These are phyloP conservation scores for Anoplophora glabripennis DNA, from an alignment of 1,140 invertebrate genomes.

Conservation along the genomic window DNA sequence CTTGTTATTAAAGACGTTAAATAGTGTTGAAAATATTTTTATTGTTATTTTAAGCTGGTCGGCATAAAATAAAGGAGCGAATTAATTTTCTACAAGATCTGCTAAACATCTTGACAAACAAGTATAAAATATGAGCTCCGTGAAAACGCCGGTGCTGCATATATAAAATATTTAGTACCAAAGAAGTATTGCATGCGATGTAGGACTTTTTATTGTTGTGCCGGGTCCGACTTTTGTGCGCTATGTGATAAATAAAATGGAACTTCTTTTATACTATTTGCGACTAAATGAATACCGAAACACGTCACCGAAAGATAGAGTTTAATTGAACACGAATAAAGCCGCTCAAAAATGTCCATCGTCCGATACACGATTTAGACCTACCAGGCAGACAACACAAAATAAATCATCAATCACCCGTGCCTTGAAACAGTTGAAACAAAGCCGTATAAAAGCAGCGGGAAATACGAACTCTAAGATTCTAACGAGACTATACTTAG, in stretches of 20 bases:
- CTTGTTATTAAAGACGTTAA: no score
- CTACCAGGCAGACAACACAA: conserved; percentile 46
- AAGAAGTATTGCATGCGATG: conserved; percentile 8
- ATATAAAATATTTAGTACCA: conserved; percentile 28
- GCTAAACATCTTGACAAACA: conserved; percentile 37
- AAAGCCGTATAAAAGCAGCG: conserved; percentile 44
- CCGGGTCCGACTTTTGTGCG: conserved; percentile 6
- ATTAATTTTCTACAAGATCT: conserved; percentile 36
- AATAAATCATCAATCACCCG: conserved; percentile 46
- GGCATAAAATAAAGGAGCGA: conserved; percentile 30
- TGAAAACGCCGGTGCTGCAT: conserved; percentile 27
- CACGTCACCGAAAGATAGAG: conserved; percentile 18
- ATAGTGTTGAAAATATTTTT: conserved; percentile 25
- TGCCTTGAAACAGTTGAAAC: conserved; percentile 45
- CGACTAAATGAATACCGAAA: background rate
- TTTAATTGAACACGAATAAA: conserved; percentile 34
- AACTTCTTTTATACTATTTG: background rate
- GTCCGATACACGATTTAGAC: conserved; percentile 29
- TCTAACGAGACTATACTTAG: conserved; percentile 41
- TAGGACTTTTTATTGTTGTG: conserved; percentile 2
- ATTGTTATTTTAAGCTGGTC: conserved; percentile 24
- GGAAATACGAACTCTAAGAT: conserved; percentile 46
- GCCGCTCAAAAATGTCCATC: conserved; percentile 26
- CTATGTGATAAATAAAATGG: conserved; percentile 5
- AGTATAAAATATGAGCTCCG: conserved; percentile 36